These are phyloP conservation scores for Forbesichthys agassizii DNA, from an alignment of 2,113 vertebrate genomes.

Conservation along the genomic window DNA sequence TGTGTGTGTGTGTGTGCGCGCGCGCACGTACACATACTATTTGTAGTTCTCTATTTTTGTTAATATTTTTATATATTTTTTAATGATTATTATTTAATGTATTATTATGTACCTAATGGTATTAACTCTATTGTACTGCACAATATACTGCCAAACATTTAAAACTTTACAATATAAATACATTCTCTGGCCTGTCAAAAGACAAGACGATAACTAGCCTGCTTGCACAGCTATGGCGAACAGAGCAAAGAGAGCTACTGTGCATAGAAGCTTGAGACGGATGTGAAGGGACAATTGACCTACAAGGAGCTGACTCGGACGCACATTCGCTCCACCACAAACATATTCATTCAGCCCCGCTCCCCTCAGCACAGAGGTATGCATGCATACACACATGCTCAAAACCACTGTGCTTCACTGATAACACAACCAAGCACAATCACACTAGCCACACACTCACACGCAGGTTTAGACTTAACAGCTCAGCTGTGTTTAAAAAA, in stretches of 20 bases:
- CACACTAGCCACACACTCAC: neutral
- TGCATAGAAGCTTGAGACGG: conserved; percentile 59
- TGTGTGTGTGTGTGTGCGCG: too few species aligned
- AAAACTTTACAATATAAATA: neutral
- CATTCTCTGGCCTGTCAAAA: neutral
- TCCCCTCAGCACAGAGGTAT: conserved; percentile 17
- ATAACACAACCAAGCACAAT: neutral
- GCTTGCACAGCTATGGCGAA: conserved; percentile 31
- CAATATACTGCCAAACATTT: too few species aligned
- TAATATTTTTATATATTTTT: too few species aligned
- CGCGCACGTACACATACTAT: too few species aligned
- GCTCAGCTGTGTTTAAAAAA: too few species aligned
- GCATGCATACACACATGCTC: conserved; percentile 2
- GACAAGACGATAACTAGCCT: conserved; percentile 12
- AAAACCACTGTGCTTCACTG: neutral
- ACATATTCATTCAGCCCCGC: conserved; percentile 74
- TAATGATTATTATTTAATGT: too few species aligned
- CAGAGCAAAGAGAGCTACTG: conserved; percentile 31
- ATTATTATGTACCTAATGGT: too few species aligned
- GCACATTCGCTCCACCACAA: conserved; percentile 70
- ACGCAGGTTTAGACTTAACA: neutral
- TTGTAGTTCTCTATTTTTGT: too few species aligned
- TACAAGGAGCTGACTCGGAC: conserved; percentile 77
- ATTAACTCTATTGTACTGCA: too few species aligned
- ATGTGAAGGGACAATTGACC: conserved; percentile 79